A percentile compares a stretch with the other conserved stretches of the same genome.
phyloP scores from a whole-genome alignment of 2,888 invertebrate genomes.

The Phytoseiulus persimilis region DNA sequence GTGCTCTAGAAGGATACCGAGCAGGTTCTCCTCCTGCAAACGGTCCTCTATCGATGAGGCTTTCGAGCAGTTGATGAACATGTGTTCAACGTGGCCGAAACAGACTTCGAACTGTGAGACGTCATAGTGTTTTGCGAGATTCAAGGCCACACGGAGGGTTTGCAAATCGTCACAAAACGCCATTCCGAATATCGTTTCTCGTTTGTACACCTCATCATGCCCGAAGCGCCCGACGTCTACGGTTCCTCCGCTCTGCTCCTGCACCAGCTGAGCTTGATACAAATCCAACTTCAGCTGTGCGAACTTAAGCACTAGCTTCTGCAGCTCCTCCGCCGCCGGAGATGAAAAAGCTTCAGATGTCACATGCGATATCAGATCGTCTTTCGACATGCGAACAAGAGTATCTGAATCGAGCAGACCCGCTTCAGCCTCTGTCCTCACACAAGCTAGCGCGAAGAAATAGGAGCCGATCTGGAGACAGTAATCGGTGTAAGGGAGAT shows the following conservation, averaged over 20 bases:
- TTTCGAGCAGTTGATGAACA: not conserved
- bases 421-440: not conserved
- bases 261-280: conserved; percentile 17
- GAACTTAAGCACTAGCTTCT: not conserved
- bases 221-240: conserved; percentile 19
- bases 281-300: conserved; percentile 9
- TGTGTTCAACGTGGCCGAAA: conserved; percentile 8
- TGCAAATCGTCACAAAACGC: conserved; percentile 27
- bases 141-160: conserved; percentile 29
- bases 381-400: conserved; percentile 9
- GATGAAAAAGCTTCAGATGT: not conserved
- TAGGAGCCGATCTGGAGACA: not conserved
- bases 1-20: not conserved
- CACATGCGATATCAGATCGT: not conserved
- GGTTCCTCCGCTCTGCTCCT: conserved; percentile 6
- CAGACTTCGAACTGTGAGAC: conserved; percentile 32
- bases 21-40: not conserved
- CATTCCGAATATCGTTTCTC: conserved; percentile 27
- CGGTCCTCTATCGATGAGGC: conserved; percentile 15
- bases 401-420: not conserved
- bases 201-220: conserved; percentile 28
- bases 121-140: conserved; percentile 29
- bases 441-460: not conserved
- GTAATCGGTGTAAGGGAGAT: conserved; percentile 1
- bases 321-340: not conserved